phyloP scores from a whole-genome alignment of 2,113 vertebrate genomes.

The Barnardius zonarius region DNA sequence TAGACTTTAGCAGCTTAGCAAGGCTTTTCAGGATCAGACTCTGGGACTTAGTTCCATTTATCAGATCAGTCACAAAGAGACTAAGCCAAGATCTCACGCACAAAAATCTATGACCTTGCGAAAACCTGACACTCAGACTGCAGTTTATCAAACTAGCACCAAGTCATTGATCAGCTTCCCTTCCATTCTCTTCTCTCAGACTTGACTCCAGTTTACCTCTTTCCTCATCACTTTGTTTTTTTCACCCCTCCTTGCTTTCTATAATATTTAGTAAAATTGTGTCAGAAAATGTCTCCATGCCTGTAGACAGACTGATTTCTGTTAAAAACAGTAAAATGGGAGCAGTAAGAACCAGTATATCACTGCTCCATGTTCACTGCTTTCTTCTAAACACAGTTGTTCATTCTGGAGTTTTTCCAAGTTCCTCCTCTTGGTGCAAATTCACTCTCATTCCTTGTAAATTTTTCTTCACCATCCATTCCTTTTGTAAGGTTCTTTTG shows the following conservation, averaged over 20 bases:
- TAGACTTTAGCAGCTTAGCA: neutral
- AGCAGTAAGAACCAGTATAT: neutral
- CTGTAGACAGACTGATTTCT: neutral
- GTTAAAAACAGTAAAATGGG: neutral
- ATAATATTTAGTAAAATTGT: neutral
- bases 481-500: constrained; percentile 1
- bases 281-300: neutral
- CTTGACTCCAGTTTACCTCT: neutral
- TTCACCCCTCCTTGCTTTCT: neutral
- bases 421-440: neutral
- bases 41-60: neutral
- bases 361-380: neutral
- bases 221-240: neutral
- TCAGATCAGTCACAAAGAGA: neutral
- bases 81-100: neutral
- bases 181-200: neutral
- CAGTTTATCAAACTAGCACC: neutral
- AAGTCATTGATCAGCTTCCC: neutral
- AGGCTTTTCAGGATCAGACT: neutral
- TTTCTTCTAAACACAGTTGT: neutral
- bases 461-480: neutral
- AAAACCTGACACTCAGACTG: neutral
- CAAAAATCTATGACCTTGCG: neutral
- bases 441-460: neutral
- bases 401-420: neutral